Conservation (phyloP, 2,797 vertebrate species). For the Sebastes elongatus region DNA sequence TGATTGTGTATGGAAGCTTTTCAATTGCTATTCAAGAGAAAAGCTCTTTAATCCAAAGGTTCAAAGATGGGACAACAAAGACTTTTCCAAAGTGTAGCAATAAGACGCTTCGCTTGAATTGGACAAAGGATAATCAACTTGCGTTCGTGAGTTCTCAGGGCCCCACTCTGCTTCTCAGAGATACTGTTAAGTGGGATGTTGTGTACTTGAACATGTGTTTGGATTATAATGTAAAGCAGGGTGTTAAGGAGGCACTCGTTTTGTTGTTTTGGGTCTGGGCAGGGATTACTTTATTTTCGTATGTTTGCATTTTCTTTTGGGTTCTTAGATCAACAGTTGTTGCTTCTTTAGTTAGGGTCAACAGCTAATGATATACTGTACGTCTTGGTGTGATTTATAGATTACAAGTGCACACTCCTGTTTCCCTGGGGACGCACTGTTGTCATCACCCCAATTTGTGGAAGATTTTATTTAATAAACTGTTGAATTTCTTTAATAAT, state of each 20-base stretch:
- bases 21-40: too few relatives aligned
- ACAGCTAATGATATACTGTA: not conserved
- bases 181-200: not conserved
- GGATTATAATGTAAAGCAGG: not conserved
- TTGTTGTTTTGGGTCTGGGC: not conserved
- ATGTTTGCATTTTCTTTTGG: not conserved
- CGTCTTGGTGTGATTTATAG: not conserved
- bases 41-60: too few relatives aligned
- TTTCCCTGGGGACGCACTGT: not conserved
- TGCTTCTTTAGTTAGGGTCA: not conserved
- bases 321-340: not conserved
- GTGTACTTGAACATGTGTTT: not conserved
- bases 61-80: too few relatives aligned
- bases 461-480: not conserved
- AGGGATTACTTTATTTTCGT: not conserved
- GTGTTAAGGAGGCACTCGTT: not conserved
- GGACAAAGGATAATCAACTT: too few relatives aligned
- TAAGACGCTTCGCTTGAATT: too few relatives aligned
- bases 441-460: not conserved
- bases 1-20: too few relatives aligned
- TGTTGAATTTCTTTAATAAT: not conserved
- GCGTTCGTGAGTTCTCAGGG: too few relatives aligned
- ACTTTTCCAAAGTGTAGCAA: too few relatives aligned
- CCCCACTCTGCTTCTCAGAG: not conserved
- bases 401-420: not conserved